Conservation (phyloP, 2,888 invertebrate species). For the Tiliacea aurago region DNA sequence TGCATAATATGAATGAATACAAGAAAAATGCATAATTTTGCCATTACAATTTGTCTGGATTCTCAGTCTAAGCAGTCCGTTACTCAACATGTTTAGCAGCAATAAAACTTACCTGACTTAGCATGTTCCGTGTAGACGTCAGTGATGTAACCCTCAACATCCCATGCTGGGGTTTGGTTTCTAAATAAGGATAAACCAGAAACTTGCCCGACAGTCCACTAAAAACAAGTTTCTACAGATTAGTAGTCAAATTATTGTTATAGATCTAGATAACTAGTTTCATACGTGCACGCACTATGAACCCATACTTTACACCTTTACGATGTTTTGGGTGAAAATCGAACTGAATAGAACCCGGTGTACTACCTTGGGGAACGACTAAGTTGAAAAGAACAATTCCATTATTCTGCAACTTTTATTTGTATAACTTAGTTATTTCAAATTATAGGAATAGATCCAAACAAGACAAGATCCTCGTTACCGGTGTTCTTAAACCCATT, state of each 20-base stretch:
- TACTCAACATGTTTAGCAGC: not conserved
- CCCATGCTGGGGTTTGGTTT: slow-evolving; percentile 89
- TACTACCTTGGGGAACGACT: not conserved
- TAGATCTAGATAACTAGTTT: not conserved
- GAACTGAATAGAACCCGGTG: not conserved
- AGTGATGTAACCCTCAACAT: slow-evolving; percentile 92
- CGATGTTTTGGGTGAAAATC: not conserved
- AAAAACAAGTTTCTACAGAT: slow-evolving; percentile 12
- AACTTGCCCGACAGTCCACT: slow-evolving; percentile 57
- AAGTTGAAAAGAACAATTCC: not conserved
- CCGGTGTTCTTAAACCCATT: not conserved
- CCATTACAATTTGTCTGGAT: not conserved
- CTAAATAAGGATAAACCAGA: slow-evolving; percentile 89
- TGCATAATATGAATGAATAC: not conserved
- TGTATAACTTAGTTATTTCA: not conserved
- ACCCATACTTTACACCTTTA: not conserved
- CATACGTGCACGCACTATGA: not conserved
- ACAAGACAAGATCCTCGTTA: not conserved
- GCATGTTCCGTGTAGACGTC: slow-evolving; percentile 93
- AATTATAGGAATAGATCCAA: not conserved
- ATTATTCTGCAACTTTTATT: not conserved
- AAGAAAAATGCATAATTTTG: not conserved
- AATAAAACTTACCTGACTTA: slow-evolving; percentile 81
- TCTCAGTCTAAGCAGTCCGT: not conserved
- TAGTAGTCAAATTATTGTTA: not conserved